These are phyloP conservation scores for Zaprionus bogoriensis DNA, from an alignment of 2,888 invertebrate genomes.

Conservation along the genomic window DNA sequence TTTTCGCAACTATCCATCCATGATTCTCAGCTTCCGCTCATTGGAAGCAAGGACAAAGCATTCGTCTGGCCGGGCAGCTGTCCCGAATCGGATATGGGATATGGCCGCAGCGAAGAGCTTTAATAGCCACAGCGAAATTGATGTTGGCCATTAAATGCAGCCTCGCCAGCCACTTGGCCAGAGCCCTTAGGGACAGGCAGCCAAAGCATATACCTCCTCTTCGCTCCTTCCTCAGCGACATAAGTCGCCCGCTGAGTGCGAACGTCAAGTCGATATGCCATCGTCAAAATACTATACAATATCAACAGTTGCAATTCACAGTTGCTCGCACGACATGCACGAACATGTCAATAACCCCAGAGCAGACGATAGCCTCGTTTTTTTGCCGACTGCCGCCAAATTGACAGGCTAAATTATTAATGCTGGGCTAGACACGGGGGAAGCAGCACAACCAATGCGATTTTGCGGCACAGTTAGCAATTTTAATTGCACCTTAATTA, in stretches of 20 bases:
- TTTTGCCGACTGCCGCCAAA: too few relatives aligned
- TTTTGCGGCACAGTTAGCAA: slow-evolving; percentile 58
- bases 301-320: not conserved
- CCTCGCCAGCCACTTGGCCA: slow-evolving; percentile 24
- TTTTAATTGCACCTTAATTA: slow-evolving; percentile 60
- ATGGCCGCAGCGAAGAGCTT: slow-evolving; percentile 54
- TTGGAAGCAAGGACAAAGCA: slow-evolving; percentile 47
- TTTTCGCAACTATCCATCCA: slow-evolving; percentile 36
- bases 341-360: slow-evolving; percentile 60
- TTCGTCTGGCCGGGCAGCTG: slow-evolving; percentile 5
- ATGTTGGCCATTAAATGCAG: slow-evolving; percentile 65
- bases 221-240: too few relatives aligned
- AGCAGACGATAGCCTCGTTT: slow-evolving; percentile 35
- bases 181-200: slow-evolving; percentile 1
- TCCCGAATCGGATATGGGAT: slow-evolving; percentile 36
- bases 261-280: too few relatives aligned
- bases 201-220: too few relatives aligned
- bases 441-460: slow-evolving; percentile 50
- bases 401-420: slow-evolving; percentile 48
- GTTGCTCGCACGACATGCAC: too few relatives aligned
- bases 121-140: slow-evolving; percentile 58
- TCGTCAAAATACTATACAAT: not conserved
- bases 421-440: slow-evolving; percentile 38
- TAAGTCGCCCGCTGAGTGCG: too few relatives aligned
- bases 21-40: slow-evolving; percentile 53